Base-by-base conservation (phyloP, 2,113 vertebrate species). In the Elephas maximus region DNA sequence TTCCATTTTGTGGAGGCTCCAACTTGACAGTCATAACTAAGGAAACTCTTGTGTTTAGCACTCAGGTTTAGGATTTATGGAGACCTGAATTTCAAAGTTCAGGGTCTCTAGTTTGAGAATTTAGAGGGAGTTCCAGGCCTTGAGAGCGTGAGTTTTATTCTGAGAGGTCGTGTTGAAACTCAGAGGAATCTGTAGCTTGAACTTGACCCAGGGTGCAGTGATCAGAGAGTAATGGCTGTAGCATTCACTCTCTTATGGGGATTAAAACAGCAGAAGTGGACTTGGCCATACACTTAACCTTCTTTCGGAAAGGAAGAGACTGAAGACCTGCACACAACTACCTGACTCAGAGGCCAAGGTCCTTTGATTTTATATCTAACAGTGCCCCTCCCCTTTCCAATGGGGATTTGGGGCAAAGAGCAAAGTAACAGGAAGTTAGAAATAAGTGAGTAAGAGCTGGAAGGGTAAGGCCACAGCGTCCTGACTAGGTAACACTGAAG, bases 271-370 rank as follows among this genome's bases (percentile, higher is more conserved):
- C 1, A 48, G 4, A 45, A 71, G n/a, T 37, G 30, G 3, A 71
- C 8, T 79, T 86, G 63, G 12, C 48, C 28, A 45, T 41, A 69
- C 7, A 30, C 7, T 85, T 77, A 73, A 51, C 3, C 69, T 62
- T 60, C 30, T 45, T 89, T 92, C 57, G 51, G 60, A 21, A 79
- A 80, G 30, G 44, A 57, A 45, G 28, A 69, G 53, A 44, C 23
- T 12, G 23, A 74, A 79, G 33, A 71, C 20, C 23, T 90, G 14
- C 5, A 20, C 7, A n/a, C 48, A 74, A 89, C 67, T 88, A 71
- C 28, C 57, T 94, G 93, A 95, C n/a, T 92, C 83, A 93, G 83
- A 94, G 85, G 77, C 26, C 79, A 76, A 96, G 63, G 96, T 96
- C 48, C 89, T 82, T 53, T 71, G 79, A n/a, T 71, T 86, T 78